A percentile compares a stretch with the other conserved stretches of the same genome.
Conservation (phyloP, 2,888 invertebrate genomes). For the Mythimna ferrago region DNA sequence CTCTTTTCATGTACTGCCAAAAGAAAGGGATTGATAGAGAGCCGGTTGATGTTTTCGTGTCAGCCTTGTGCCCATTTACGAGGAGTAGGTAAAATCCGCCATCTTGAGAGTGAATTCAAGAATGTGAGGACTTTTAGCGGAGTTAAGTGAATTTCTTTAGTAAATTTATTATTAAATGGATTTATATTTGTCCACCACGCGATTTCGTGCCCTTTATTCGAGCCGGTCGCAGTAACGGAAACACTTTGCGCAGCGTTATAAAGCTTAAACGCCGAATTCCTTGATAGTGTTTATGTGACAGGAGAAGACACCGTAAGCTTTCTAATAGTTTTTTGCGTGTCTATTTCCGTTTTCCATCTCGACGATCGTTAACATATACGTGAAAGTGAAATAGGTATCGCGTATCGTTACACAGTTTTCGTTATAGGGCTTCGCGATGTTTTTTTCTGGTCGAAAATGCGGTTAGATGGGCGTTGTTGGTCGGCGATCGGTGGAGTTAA, state of each 20-base stretch:
- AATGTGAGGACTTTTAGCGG: conserved; percentile 90
- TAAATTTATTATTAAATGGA: conserved; percentile 88
- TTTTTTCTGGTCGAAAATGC: conserved; percentile 87
- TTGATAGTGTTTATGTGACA: conserved; percentile 90
- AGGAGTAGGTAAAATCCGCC: conserved; percentile 91
- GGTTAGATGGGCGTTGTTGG: conserved; percentile 90
- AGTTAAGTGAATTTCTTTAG: conserved; percentile 86
- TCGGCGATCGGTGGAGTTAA: conserved; percentile 80
- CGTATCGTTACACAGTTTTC: conserved; percentile 74
- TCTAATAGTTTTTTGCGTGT: conserved; percentile 90
- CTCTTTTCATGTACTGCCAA: conserved; percentile 80
- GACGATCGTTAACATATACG: conserved; percentile 87
- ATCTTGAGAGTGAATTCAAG: conserved; percentile 92
- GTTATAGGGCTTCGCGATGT: conserved; percentile 80
- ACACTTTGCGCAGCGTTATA: conserved; percentile 76
- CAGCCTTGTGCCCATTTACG: conserved; percentile 91
- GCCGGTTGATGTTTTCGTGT: conserved; percentile 91
- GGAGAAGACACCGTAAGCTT: conserved; percentile 90
- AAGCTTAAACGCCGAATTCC: conserved; percentile 85
- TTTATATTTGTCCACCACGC: conserved; percentile 77
- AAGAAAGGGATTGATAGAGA: conserved; percentile 87
- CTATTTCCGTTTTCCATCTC: conserved; percentile 90
- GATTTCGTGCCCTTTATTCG: conserved; percentile 73
- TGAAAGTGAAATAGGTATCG: conserved; percentile 87
- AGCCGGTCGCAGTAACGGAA: conserved; percentile 77